These are phyloP conservation scores for Distichodus sexfasciatus DNA, from an alignment of 2,797 vertebrate genomes.

Conservation along the genomic window DNA sequence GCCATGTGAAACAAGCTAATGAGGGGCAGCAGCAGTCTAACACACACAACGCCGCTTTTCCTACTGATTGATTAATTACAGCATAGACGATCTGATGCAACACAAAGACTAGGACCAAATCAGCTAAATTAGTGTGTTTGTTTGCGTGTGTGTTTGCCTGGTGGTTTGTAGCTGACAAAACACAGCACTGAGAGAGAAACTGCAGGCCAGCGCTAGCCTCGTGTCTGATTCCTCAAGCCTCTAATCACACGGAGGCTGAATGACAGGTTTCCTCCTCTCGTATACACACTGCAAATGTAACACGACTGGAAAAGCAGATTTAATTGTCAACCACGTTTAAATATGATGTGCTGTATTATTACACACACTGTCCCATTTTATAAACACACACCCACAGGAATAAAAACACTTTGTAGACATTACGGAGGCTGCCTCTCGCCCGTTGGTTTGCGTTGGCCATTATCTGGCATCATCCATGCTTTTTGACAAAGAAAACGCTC, in stretches of 20 bases:
- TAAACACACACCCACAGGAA: no score
- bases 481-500: no score
- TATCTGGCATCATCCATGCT: no score
- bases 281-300: neutral
- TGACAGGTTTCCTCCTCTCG: neutral
- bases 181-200: neutral
- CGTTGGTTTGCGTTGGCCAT: no score
- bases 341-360: no score
- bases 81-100: neutral
- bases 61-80: constrained; percentile 1
- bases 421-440: no score
- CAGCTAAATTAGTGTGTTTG: neutral
- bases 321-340: neutral
- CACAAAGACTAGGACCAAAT: neutral
- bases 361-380: no score
- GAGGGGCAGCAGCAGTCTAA: constrained; percentile 1
- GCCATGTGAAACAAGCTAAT: neutral
- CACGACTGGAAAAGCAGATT: neutral
- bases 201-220: neutral
- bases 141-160: constrained; percentile 7
- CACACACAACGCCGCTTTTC: neutral
- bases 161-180: constrained; percentile 7
- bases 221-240: neutral
- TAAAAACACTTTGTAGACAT: no score
- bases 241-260: neutral